A percentile compares a stretch with the other conserved stretches of the same genome.
These are phyloP conservation scores for Hedychridium roseum DNA, from an alignment of 2,888 invertebrate genomes.

Conservation along the genomic window DNA sequence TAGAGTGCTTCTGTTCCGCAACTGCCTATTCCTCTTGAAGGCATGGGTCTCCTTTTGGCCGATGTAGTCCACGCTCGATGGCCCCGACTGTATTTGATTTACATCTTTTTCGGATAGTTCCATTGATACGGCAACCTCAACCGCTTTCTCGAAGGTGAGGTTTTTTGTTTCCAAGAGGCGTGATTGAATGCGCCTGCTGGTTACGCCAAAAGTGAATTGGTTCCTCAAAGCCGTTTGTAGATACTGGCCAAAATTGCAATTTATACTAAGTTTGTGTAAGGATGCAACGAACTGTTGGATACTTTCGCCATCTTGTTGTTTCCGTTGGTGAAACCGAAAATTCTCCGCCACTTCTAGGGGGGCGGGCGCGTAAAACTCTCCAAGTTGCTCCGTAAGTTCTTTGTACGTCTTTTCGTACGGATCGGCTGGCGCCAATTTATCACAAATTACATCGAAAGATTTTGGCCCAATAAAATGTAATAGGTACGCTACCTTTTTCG, in stretches of 20 bases:
- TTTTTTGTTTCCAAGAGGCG: no score
- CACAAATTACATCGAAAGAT: constrained; percentile 7
- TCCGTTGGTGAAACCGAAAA: constrained; percentile 7
- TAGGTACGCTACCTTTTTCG: not conserved
- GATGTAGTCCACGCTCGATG: not conserved
- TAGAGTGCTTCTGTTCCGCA: no score
- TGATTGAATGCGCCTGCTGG: not conserved
- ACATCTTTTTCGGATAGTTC: constrained; percentile 12
- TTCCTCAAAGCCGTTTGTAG: constrained; percentile 18
- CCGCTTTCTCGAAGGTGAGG: no score
- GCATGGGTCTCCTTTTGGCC: not conserved
- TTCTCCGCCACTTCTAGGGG: constrained; percentile 8
- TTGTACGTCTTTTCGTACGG: constrained; percentile 1
- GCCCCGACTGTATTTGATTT: constrained; percentile 4
- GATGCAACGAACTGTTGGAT: constrained; percentile 8
- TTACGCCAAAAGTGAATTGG: constrained; percentile 23
- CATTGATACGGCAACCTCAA: constrained; percentile 13
- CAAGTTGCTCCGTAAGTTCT: not conserved
- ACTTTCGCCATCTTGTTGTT: constrained; percentile 8
- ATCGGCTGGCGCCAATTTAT: constrained; percentile 1
- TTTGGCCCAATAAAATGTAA: constrained; percentile 13
- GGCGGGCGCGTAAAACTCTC: constrained; percentile 4
- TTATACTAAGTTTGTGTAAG: constrained; percentile 15
- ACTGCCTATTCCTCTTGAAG: not conserved
- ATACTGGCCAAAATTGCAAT: constrained; percentile 18